Evolutionary conservation across 2,113 vertebrate species (phyloP).

Genomic region (Rhinogobius similis): DNA sequence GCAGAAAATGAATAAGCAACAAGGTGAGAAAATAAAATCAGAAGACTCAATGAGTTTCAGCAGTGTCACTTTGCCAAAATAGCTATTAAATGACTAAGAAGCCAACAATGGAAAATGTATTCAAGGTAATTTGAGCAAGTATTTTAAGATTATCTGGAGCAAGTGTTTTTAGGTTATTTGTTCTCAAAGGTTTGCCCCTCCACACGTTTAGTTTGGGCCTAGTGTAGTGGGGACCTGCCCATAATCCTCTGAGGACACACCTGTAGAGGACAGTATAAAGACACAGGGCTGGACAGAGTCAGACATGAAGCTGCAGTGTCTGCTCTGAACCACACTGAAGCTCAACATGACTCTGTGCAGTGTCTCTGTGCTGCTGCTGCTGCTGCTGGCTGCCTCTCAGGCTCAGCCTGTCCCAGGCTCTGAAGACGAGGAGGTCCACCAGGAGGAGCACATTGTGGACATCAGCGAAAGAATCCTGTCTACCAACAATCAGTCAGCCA

Average conservation of each 20-base stretch:
- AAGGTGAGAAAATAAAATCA: background rate
- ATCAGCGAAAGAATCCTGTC: conserved; percentile 35
- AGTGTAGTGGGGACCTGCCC: conserved; percentile 1
- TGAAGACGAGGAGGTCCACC: background rate
- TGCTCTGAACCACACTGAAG: conserved; percentile 7
- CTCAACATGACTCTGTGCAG: conserved; percentile 35
- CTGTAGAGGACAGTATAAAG: conserved; percentile 46
- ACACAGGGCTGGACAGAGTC: conserved; percentile 25
- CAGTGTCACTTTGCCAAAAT: too few species aligned
- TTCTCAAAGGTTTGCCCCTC: conserved; percentile 1
- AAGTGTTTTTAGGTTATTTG: background rate
- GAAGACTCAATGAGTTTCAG: background rate
- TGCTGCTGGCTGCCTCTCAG: conserved; percentile 44
- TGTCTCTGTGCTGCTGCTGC: conserved; percentile 40
- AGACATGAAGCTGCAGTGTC: conserved; percentile 25
- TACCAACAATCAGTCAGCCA: conserved; percentile 10
- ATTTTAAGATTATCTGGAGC: background rate
- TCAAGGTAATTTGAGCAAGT: background rate
- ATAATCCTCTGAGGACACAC: conserved; percentile 16
- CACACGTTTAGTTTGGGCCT: conserved; percentile 26
- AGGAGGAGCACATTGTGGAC: conserved; percentile 5
- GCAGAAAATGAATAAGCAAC: background rate
- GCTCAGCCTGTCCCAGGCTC: background rate
- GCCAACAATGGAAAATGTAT: background rate
- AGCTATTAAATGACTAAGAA: too few species aligned